A percentile compares a stretch with the other conserved stretches of the same genome.
phyloP scores from a whole-genome alignment of 2,113 vertebrate genomes.

The Plecturocebus donacophilus region DNA sequence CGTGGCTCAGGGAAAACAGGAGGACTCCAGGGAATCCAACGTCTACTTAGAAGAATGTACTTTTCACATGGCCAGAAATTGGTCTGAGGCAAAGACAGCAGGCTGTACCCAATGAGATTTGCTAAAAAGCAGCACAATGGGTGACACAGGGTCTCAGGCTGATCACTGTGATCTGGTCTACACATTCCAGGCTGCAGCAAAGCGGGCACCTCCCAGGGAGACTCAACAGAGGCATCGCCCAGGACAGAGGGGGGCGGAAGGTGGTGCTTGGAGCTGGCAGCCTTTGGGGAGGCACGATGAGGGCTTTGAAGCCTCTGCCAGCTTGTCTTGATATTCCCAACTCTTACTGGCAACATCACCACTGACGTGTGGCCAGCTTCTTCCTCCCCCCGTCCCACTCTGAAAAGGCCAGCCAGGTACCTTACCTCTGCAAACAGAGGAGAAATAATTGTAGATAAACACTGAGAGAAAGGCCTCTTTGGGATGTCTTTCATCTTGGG shows the following conservation, averaged over 20 bases:
- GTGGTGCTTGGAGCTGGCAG: accelerated
- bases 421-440: conserved; percentile 96
- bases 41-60: neutral
- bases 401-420: neutral
- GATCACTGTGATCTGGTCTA: neutral
- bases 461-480: conserved; percentile 93
- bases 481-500: conserved; percentile 88
- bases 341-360: accelerated
- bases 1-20: accelerated
- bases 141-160: accelerated
- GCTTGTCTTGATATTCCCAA: neutral
- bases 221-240: accelerated
- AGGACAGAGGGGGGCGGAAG: no score
- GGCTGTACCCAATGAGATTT: neutral
- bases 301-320: accelerated
- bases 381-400: accelerated
- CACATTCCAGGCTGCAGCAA: accelerated
- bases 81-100: neutral
- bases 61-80: neutral
- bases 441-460: conserved; percentile 94
- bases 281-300: accelerated
- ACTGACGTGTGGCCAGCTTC: accelerated
- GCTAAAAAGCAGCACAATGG: neutral
- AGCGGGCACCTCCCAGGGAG: accelerated
- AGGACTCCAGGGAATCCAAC: accelerated